Evolutionary conservation across 2,113 vertebrate species (phyloP), one percentile per base, ranked within the genome.

Genomic region (Hirundichthys speculiger): DNA sequence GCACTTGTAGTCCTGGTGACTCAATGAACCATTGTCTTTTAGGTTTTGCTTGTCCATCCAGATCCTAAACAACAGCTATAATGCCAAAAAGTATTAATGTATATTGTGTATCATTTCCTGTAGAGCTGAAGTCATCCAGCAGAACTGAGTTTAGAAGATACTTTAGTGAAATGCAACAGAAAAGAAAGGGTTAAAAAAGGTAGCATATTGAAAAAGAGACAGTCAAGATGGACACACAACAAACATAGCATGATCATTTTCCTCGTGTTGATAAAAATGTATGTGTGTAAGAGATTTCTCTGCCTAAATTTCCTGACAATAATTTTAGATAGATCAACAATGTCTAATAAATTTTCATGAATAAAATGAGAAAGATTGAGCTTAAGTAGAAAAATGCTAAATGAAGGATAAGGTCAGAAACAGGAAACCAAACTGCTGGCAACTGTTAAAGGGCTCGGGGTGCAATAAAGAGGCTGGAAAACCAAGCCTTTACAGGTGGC

Each of bases 401-500:
- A 88, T 83, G 84, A 73, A 64, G 69, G 69, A 68, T 72, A 84
- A 72, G 75, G 80, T 88, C 81, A 85, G 46, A 77, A 82, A 73
- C 42, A 62, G 64, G 69, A 84, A 81, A 66, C 58, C 66, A 82
- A 79, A 86, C 75, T 86, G 87, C 63, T 65, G 67, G 64, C 67
- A 73, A 69, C 64, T 80, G 83, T 86, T 84, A 86, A 83, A 82
- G 66, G 67, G 68, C 59, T 71, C 3, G 47, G 56, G 78, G 49
- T 70, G 45, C 64, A 59, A 80, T 64, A 25, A 46, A 64, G 76
- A 80, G 86, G 88, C 83, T 83, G 82, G 78, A 88, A 93, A 93
- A 84, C 81, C 92, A 84, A 84, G 87, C 75, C 89, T 85, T 86
- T 83, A 82, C 93, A 95, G 96, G 96, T 97, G 97, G 95, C 93